Evolutionary conservation across 2,113 vertebrate genomes (phyloP).

Genomic region (Hydrolagus affinis): DNA sequence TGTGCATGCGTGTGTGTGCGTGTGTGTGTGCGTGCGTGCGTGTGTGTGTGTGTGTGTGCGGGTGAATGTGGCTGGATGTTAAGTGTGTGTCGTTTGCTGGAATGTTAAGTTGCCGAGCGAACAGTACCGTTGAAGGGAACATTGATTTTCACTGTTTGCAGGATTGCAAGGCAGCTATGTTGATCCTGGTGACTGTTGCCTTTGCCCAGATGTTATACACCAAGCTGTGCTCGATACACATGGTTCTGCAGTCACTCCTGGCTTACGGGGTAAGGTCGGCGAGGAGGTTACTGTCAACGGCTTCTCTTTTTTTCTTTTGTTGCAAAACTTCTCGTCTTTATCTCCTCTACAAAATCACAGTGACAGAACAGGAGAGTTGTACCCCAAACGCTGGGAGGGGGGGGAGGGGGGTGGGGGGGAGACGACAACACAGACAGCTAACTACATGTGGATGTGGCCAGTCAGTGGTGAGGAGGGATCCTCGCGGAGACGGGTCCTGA

Average conservation of each 20-base stretch:
- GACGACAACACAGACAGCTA: background rate
- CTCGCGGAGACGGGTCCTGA: background rate
- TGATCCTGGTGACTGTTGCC: slow-evolving; percentile 45
- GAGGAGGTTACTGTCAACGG: background rate
- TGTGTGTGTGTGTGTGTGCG: no score
- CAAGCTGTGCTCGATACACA: slow-evolving; percentile 36
- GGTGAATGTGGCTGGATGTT: no score
- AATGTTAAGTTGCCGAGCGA: no score
- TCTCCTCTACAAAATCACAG: background rate
- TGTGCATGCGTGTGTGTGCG: no score
- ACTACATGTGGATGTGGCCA: no score
- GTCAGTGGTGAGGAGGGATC: background rate
- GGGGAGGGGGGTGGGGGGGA: background rate
- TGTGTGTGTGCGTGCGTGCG: no score
- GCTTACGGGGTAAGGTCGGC: slow-evolving; percentile 45
- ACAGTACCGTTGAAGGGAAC: no score
- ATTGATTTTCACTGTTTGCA: background rate
- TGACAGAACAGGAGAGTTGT: background rate
- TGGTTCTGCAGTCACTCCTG: slow-evolving; percentile 41
- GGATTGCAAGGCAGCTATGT: slow-evolving; percentile 37
- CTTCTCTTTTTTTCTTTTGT: background rate
- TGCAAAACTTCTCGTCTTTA: no score
- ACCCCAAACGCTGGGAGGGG: no score
- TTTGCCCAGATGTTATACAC: slow-evolving; percentile 41
- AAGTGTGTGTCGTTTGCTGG: no score